Evolutionary conservation across 2,797 vertebrate genomes (phyloP), one percentile per base, ranked within the genome.

Genomic region (Pterois miles): DNA sequence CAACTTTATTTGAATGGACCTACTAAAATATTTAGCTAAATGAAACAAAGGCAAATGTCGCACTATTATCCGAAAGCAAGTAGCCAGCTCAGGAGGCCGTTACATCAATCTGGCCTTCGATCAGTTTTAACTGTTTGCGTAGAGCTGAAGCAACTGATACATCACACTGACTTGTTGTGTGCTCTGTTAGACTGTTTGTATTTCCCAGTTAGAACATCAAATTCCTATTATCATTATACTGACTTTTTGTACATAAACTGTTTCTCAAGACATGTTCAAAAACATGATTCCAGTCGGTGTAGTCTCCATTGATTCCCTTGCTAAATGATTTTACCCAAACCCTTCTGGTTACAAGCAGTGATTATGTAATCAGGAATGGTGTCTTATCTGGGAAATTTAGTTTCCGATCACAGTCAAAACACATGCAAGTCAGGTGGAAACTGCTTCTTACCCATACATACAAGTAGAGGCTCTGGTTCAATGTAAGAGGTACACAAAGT

Each of bases 371-470:
- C 22, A 66, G n/a, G 7, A 36, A 38, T 29, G 13, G 12, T n/a
- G 1, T 65, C 16, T 23, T 12, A 29, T 23, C 4, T 64, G 18
- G 31, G 14, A 5, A 54, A 33, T 43, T 14, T 65, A 23, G 8
- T 56, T 64, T 84, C 56, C 14, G 2, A 59, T 70, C 68, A 56
- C 48, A 27, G 16, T 33, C 4, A 46, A 40, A 43, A 58, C 27
- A 18, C 56, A 22, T 50, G 53, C 8, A 29, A 31, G 64, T 59
- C 65, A 65, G 25, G 40, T 63, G 58, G 38, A 81, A 60, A 72
- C 46, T 27, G 23, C 38, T 40, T 71, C 8, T 62, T 43, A n/a
- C 2, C 25, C 4, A 50, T 50, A 43, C 22, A 48, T 18, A 16
- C 18, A 34, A 27, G 23, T 16, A 60, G 48, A 48, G 33, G 36